A percentile compares a stretch with the other conserved stretches of the same genome.
phyloP scores from a whole-genome alignment of 2,888 invertebrate genomes.

The Pterostichus madidus region DNA sequence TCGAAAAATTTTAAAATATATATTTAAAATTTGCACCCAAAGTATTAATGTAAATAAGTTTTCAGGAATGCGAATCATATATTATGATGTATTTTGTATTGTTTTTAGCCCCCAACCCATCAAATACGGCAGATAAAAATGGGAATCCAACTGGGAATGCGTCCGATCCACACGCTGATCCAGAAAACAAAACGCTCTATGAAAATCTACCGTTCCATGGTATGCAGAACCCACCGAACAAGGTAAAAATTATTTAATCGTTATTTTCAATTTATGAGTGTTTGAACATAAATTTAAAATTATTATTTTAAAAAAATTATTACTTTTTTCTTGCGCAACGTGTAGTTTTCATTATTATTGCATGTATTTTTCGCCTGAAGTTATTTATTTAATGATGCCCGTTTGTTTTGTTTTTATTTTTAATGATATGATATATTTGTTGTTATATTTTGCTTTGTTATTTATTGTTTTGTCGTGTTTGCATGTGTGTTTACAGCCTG shows the following conservation, averaged over 20 bases:
- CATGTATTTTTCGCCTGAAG: slow-evolving; percentile 9
- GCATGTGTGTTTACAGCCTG: slow-evolving; percentile 78
- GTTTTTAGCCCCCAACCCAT: slow-evolving; percentile 77
- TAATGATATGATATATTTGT: slow-evolving; percentile 68
- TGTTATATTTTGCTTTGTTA: slow-evolving; percentile 71
- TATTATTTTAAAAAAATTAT: neutral
- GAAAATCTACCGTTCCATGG: slow-evolving; percentile 98
- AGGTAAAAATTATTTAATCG: slow-evolving; percentile 81
- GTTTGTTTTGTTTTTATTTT: slow-evolving; percentile 48
- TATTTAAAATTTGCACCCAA: neutral
- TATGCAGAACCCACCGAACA: slow-evolving; percentile 94
- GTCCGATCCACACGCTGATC: slow-evolving; percentile 86
- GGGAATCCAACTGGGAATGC: slow-evolving; percentile 76
- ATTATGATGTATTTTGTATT: slow-evolving; percentile 1
- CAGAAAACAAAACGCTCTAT: slow-evolving; percentile 89
- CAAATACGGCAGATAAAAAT: slow-evolving; percentile 79
- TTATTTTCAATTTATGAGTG: neutral
- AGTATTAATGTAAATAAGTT: slow-evolving; percentile 14
- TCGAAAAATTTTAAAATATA: neutral
- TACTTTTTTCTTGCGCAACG: slow-evolving; percentile 24
- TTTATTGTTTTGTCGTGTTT: slow-evolving; percentile 76
- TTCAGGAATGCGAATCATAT: neutral
- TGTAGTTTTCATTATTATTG: slow-evolving; percentile 48
- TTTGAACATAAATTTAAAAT: too few species aligned
- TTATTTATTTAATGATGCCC: slow-evolving; percentile 38